Conservation (phyloP, 1,140 invertebrate species). For the Lutraria rhynchaena region DNA sequence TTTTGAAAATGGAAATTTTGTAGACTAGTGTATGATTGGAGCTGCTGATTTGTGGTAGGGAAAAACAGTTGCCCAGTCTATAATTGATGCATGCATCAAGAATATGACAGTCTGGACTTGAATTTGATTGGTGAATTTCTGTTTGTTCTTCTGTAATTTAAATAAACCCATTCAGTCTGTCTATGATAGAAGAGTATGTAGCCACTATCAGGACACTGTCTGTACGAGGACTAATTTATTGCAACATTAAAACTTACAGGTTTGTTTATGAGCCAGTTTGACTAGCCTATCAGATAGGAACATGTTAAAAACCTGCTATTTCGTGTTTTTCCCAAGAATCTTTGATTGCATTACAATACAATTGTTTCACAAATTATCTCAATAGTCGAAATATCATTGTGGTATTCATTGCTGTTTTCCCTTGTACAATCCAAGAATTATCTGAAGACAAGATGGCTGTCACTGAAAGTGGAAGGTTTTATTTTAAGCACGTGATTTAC, state of each 20-base stretch:
- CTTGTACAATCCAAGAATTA: too few relatives aligned
- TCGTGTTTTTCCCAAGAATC: too few relatives aligned
- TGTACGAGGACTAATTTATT: constrained; percentile 22
- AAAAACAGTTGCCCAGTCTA: constrained; percentile 17
- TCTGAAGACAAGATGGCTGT: too few relatives aligned
- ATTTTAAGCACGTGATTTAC: too few relatives aligned
- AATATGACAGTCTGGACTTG: constrained; percentile 19
- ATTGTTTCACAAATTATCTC: too few relatives aligned
- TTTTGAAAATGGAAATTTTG: constrained; percentile 50
- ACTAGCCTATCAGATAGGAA: too few relatives aligned
- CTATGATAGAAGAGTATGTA: constrained; percentile 20
- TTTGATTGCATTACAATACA: too few relatives aligned
- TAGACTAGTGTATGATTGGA: constrained; percentile 43
- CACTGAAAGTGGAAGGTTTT: too few relatives aligned
- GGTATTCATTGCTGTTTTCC: too few relatives aligned
- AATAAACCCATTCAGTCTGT: constrained; percentile 28
- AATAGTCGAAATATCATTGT: too few relatives aligned
- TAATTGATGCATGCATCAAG: constrained; percentile 29
- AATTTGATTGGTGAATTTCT: constrained; percentile 43
- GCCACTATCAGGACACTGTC: constrained; percentile 1
- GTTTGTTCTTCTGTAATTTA: constrained; percentile 28
- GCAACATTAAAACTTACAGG: not conserved
- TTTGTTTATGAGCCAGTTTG: not conserved
- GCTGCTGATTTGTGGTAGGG: constrained; percentile 26
- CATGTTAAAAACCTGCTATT: too few relatives aligned